Conservation (phyloP, 2,113 vertebrate genomes). For the Geothlypis trichas region DNA sequence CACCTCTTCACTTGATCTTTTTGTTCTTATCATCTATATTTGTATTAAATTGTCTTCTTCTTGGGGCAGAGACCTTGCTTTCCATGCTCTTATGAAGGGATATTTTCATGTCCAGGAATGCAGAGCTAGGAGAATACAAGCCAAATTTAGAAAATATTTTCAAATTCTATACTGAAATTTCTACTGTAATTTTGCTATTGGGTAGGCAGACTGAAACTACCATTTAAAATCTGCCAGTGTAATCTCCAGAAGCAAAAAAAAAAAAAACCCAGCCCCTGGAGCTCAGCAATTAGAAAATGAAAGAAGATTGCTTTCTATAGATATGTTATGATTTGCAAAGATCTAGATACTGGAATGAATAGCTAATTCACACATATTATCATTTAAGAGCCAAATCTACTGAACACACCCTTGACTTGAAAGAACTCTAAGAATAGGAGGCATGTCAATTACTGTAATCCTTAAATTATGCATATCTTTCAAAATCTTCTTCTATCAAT, state of each 20-base stretch:
- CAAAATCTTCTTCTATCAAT: constrained; percentile 1
- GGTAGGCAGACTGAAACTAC: not conserved
- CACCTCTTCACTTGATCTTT: not conserved
- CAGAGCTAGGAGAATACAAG: not conserved
- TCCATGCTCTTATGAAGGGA: not conserved
- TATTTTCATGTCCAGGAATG: not conserved
- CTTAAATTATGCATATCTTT: constrained; percentile 34
- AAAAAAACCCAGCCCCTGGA: not conserved
- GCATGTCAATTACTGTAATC: constrained; percentile 25
- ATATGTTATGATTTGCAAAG: not conserved
- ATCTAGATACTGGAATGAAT: constrained; percentile 33
- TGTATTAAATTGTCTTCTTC: not conserved
- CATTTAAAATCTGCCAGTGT: not conserved
- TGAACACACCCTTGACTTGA: constrained; percentile 13
- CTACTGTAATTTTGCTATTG: not conserved
- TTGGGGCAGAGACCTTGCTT: not conserved
- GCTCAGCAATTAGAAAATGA: constrained; percentile 34
- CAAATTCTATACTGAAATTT: constrained; percentile 8
- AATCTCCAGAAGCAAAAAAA: not conserved
- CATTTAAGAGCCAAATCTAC: constrained; percentile 9
- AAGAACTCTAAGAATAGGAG: constrained; percentile 48
- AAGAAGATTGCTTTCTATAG: not conserved
- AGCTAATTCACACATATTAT: not conserved
- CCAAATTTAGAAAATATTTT: not conserved
- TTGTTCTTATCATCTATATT: not conserved